phyloP scores from a whole-genome alignment of 1,140 invertebrate genomes.

The Frieseomelitta varia region DNA sequence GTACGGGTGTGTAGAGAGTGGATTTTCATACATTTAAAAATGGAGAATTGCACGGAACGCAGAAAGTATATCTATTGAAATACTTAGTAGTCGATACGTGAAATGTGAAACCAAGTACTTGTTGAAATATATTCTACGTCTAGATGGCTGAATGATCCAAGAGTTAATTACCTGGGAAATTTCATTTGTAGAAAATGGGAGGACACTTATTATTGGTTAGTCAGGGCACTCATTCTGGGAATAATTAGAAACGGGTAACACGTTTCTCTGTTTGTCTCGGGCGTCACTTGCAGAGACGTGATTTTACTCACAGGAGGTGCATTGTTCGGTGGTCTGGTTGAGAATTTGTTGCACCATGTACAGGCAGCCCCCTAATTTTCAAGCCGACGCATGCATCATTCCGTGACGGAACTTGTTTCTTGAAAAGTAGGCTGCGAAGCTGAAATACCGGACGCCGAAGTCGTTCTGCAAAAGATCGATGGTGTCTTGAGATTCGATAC shows the following conservation, averaged over 20 bases:
- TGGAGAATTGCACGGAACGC: too few species aligned
- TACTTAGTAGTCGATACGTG: too few species aligned
- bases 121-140: too few species aligned
- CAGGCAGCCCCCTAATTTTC: conserved; percentile 43
- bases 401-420: conserved; percentile 30
- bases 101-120: too few species aligned
- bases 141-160: too few species aligned
- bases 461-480: conserved; percentile 32
- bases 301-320: conserved; percentile 31
- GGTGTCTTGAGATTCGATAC: conserved; percentile 5
- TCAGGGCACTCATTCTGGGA: conserved; percentile 54
- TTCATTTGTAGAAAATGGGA: too few species aligned
- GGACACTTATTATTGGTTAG: not conserved
- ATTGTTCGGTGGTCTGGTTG: conserved; percentile 51
- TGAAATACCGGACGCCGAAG: conserved; percentile 11
- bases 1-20: too few species aligned
- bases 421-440: conserved; percentile 2
- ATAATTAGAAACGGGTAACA: conserved; percentile 53
- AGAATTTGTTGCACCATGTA: conserved; percentile 50
- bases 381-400: not conserved
- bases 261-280: conserved; percentile 2
- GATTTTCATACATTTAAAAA: too few species aligned
- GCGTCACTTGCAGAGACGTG: conserved; percentile 27
- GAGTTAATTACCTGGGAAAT: too few species aligned
- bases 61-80: too few species aligned